These are phyloP conservation scores for Dione vanillae DNA, from an alignment of 2,888 invertebrate genomes.

Conservation along the genomic window DNA sequence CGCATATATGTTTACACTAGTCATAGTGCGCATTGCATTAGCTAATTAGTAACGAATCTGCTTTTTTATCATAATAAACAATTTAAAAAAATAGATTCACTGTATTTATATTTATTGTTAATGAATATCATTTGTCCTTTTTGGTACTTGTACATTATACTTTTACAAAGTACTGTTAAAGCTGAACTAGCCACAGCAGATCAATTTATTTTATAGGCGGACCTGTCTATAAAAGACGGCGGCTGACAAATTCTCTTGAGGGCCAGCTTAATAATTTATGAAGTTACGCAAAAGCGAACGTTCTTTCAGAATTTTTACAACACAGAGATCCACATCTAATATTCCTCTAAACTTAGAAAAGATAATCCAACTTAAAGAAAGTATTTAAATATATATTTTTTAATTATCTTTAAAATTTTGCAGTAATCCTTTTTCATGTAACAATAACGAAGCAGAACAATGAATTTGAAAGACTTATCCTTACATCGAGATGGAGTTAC, in stretches of 20 bases:
- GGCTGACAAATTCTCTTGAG: conserved; percentile 64
- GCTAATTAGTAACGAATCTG: conserved; percentile 31
- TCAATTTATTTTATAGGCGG: conserved; percentile 69
- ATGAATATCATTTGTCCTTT: conserved; percentile 16
- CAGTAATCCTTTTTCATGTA: not conserved
- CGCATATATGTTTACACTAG: not conserved
- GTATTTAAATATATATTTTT: not conserved
- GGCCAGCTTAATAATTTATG: conserved; percentile 63
- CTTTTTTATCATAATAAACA: not conserved
- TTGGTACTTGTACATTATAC: conserved; percentile 48
- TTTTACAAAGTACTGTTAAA: conserved; percentile 64
- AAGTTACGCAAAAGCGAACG: conserved; percentile 56
- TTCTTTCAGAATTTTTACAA: conserved; percentile 45
- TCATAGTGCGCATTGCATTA: conserved; percentile 31
- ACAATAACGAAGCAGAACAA: conserved; percentile 24
- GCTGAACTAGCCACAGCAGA: conserved; percentile 62
- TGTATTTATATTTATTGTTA: not conserved
- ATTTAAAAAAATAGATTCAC: not conserved
- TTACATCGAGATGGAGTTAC: conserved; percentile 49
- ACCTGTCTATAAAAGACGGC: conserved; percentile 68
- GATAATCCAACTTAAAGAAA: conserved; percentile 24
- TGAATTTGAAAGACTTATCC: conserved; percentile 32
- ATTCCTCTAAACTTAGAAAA: conserved; percentile 31
- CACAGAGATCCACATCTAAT: conserved; percentile 25
- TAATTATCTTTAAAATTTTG: conserved; percentile 17